Evolutionary conservation across 2,113 vertebrate genomes (phyloP).

Genomic region (Heterochromis multidens): DNA sequence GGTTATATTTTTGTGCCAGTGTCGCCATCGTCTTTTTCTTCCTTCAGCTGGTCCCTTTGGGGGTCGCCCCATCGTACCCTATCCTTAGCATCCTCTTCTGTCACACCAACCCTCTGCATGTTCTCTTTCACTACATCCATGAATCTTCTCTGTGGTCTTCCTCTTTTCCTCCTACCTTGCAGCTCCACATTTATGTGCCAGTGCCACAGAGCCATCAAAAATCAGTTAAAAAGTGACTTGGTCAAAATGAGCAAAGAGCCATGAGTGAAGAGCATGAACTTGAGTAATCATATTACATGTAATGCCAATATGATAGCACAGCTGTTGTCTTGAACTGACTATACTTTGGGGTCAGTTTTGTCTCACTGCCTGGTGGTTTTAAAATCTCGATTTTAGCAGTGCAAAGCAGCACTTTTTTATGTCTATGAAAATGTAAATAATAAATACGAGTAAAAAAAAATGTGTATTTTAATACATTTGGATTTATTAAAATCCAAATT

Average conservation of each 20-base stretch:
- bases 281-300: neutral
- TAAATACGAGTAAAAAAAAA: too few relatives aligned
- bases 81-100: neutral
- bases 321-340: neutral
- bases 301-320: neutral
- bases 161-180: too few relatives aligned
- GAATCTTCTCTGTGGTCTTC: neutral
- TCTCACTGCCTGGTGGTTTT: neutral
- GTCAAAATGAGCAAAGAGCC: neutral
- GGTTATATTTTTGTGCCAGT: neutral
- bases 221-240: neutral
- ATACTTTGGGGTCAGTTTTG: neutral
- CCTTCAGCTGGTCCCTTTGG: neutral
- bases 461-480: too few relatives aligned
- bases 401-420: neutral
- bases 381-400: neutral
- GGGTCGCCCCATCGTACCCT: neutral
- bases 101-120: neutral
- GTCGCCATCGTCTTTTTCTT: neutral
- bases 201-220: neutral
- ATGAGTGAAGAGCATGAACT: neutral
- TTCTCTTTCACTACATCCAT: neutral
- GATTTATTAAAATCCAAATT: rapidly evolving
- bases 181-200: neutral
- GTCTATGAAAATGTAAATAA: neutral